Evolutionary conservation across 2,113 vertebrate genomes (phyloP).

Genomic region (Excalfactoria chinensis): DNA sequence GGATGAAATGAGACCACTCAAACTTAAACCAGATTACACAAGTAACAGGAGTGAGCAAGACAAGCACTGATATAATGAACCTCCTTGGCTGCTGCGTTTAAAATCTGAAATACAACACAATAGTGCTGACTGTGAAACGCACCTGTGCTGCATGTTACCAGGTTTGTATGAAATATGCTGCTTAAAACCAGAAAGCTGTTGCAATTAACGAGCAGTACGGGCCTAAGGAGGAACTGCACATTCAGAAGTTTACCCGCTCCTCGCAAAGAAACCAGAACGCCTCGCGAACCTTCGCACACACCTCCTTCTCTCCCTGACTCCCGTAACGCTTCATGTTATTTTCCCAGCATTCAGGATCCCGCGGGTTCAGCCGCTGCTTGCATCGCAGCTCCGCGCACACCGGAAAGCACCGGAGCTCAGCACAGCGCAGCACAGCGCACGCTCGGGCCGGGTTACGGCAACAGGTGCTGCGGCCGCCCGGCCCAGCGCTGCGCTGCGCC

Average conservation of each 20-base stretch:
- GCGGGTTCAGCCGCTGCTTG: background rate
- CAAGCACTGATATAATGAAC: background rate
- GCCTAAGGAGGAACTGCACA: fast-evolving
- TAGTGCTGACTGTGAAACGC: fast-evolving
- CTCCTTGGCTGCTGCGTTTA: background rate
- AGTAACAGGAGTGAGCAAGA: background rate
- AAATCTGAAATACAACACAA: fast-evolving
- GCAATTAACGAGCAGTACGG: fast-evolving
- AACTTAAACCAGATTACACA: background rate
- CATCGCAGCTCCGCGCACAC: background rate
- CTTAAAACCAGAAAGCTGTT: background rate
- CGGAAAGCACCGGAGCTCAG: too few relatives aligned
- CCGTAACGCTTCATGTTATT: fast-evolving
- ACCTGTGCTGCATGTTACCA: fast-evolving
- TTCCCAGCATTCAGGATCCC: fast-evolving
- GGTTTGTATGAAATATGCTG: fast-evolving
- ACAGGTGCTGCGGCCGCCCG: background rate
- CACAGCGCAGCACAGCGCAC: too few relatives aligned
- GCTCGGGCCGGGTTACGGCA: background rate
- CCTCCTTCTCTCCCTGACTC: too few relatives aligned
- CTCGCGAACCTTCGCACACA: background rate
- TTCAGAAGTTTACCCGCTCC: too few relatives aligned
- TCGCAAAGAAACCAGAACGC: background rate
- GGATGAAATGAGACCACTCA: fast-evolving
- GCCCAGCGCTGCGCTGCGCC: background rate